Percentiles rank a stretch among this genome's conserved stretches.
phyloP scores from a whole-genome alignment of 2,113 vertebrate genomes.

The Okapia johnstoni region DNA sequence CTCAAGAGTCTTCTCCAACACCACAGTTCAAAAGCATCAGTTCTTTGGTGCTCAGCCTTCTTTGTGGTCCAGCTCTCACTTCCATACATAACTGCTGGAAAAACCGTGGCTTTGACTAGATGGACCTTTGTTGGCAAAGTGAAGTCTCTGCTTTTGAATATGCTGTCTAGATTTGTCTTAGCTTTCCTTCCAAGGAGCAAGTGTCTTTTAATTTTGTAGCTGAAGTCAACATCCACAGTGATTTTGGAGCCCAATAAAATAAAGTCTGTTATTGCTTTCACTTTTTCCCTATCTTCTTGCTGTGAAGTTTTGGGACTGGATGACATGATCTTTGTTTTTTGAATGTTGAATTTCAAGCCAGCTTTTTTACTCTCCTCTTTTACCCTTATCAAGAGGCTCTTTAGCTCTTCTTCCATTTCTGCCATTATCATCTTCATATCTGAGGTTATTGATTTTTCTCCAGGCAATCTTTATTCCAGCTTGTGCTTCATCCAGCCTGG shows the following conservation, averaged over 20 bases:
- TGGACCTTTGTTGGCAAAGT: neutral
- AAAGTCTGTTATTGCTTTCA: neutral
- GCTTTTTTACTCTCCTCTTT: neutral
- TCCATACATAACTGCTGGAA: neutral
- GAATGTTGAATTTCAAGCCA: neutral
- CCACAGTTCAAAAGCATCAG: neutral
- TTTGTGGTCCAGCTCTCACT: neutral
- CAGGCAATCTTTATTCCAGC: neutral
- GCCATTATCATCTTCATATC: neutral
- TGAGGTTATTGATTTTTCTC: neutral
- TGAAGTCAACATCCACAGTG: neutral
- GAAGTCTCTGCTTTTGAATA: neutral
- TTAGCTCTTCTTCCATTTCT: neutral
- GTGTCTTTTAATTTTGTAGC: neutral
- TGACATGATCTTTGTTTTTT: neutral
- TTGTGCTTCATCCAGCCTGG: neutral
- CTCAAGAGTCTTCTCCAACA: neutral
- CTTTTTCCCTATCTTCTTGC: neutral
- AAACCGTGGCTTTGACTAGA: neutral
- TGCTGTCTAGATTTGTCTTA: neutral
- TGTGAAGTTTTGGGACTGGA: accelerated
- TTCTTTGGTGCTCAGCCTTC: neutral
- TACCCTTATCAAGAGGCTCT: neutral
- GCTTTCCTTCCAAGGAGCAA: neutral
- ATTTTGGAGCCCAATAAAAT: neutral